phyloP scores from a whole-genome alignment of 2,797 vertebrate species.

The Centropyge bicolor region DNA sequence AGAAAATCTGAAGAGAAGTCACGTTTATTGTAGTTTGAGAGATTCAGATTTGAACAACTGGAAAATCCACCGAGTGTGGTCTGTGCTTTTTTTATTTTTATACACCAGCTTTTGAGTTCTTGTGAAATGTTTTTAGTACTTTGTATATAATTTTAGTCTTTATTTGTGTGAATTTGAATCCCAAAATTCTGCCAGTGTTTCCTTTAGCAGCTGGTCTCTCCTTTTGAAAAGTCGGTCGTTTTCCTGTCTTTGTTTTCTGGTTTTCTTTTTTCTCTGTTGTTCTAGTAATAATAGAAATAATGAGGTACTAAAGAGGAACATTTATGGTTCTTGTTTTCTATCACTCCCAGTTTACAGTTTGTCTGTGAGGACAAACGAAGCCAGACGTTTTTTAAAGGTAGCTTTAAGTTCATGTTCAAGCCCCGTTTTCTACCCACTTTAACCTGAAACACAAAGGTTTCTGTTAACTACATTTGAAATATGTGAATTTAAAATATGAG shows the following conservation, averaged over 20 bases:
- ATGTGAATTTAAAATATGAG: slow-evolving; percentile 42
- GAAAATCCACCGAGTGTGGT: slow-evolving; percentile 28
- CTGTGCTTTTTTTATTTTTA: slow-evolving; percentile 14
- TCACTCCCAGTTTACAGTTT: slow-evolving; percentile 39
- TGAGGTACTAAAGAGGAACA: slow-evolving; percentile 56
- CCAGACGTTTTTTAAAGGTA: background rate
- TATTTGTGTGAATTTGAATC: slow-evolving; percentile 68
- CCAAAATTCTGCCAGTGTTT: slow-evolving; percentile 35
- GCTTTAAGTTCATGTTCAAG: slow-evolving; percentile 7
- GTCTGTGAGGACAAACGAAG: slow-evolving; percentile 21
- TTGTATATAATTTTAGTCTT: slow-evolving; percentile 81
- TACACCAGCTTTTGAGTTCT: slow-evolving; percentile 67
- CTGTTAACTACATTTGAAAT: slow-evolving; percentile 43
- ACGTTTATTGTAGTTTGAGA: slow-evolving; percentile 6
- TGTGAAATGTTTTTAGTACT: slow-evolving; percentile 67
- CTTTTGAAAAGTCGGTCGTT: slow-evolving; percentile 11
- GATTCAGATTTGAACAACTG: slow-evolving; percentile 44
- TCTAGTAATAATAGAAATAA: slow-evolving; percentile 60
- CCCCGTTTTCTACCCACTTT: slow-evolving; percentile 1
- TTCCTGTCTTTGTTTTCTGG: background rate
- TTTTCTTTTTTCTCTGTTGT: slow-evolving; percentile 19
- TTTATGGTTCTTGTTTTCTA: slow-evolving; percentile 28
- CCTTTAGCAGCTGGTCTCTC: slow-evolving; percentile 40
- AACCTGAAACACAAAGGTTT: slow-evolving; percentile 25
- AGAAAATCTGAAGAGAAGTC: slow-evolving; percentile 36